Evolutionary conservation across 2,113 vertebrate genomes (phyloP), one percentile per base, ranked within the genome.

Genomic region (Verasper variegatus): DNA sequence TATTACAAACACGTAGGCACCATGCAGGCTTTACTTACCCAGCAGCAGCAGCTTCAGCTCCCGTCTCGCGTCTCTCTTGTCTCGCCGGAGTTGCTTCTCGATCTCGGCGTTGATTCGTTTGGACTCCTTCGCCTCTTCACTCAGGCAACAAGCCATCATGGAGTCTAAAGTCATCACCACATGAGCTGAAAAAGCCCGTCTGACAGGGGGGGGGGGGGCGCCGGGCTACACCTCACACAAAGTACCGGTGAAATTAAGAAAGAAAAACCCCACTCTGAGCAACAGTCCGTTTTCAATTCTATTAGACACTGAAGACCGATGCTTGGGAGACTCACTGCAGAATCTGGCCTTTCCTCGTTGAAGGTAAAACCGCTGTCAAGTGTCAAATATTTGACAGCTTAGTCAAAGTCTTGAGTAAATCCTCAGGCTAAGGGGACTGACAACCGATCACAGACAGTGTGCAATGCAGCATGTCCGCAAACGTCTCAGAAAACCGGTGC

Each of bases 81-180:
- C 96, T 89, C 96, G 93, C 87, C 96, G 95, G 78, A 97, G 95
- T 87, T 97, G 96, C 91, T 97, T 97, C 91, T 97, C 96, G 92
- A 97, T 97, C 95, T 97, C 96, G 8, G 96, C 93, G 92, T 97
- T 97, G 95, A 97, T 97, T 86, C 97, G 94, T 89, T 96, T 97
- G 85, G 96, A 96, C 93, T 97, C 97, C 93, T 97, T 97, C 92
- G 96, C 96, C 95, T 97, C 97, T 85, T 97, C 97, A 91, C 96
- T 97, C 91, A 97, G 95, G 96, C 96, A 97, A 93, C 97, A 97
- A 93, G 96, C 96, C 97, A 97, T 97, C 95, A 96, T 97, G 95
- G 96, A 96, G 87, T 96, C 95, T 92, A 95, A 92, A 94, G 95
- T 95, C 95, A 96, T 96, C 94, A 93, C 93, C 91, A 92, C 92